Evolutionary conservation across 1,140 invertebrate species (phyloP).

Genomic region (Tigriopus japonicus): DNA sequence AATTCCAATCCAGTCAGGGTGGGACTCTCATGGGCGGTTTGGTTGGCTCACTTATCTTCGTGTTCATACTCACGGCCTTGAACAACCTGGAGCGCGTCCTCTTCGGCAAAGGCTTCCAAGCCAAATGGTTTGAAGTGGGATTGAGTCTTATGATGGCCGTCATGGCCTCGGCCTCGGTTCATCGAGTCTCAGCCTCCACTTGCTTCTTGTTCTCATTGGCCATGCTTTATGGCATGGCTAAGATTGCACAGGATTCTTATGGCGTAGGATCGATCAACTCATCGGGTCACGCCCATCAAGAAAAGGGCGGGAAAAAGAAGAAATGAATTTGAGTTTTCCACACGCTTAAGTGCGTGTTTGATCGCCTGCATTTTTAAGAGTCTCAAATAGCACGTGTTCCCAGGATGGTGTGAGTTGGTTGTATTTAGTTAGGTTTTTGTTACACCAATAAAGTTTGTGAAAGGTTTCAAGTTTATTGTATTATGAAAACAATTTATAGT

Average conservation of each 20-base stretch:
- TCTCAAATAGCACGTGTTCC: no score
- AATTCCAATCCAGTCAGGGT: neutral
- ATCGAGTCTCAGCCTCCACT: slow-evolving; percentile 8
- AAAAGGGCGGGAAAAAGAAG: no score
- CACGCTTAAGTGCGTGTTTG: no score
- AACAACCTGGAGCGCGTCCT: slow-evolving; percentile 4
- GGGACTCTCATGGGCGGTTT: slow-evolving; percentile 9
- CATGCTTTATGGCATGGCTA: slow-evolving; percentile 1
- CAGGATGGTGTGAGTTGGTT: no score
- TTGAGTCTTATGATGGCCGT: neutral
- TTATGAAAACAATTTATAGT: no score
- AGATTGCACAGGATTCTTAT: neutral
- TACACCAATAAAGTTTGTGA: no score
- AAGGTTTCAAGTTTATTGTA: no score
- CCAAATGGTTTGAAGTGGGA: neutral
- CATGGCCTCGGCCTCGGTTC: neutral
- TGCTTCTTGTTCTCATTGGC: slow-evolving; percentile 10
- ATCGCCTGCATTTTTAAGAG: no score
- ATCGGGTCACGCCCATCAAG: no score
- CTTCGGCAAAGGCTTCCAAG: slow-evolving; percentile 1
- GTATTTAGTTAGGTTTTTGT: no score
- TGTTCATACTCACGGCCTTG: slow-evolving; percentile 7
- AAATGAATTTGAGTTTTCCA: no score
- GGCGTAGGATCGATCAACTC: no score
- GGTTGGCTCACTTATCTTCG: slow-evolving; percentile 7